These are phyloP conservation scores for Metaphire vulgaris DNA, from an alignment of 1,140 invertebrate species.

Conservation along the genomic window DNA sequence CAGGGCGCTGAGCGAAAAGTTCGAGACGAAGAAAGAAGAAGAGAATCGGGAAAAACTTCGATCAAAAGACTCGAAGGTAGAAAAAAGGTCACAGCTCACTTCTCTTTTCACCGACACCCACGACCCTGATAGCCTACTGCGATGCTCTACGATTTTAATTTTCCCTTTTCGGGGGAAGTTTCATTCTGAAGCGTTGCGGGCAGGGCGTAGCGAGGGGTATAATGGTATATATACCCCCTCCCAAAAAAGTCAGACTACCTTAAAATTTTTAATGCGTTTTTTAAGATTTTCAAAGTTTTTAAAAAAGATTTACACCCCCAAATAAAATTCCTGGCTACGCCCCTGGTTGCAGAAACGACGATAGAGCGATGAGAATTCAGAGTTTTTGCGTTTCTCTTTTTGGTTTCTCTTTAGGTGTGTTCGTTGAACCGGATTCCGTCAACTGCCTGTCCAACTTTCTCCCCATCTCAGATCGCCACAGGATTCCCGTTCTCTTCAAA, in stretches of 20 bases:
- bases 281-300: background rate
- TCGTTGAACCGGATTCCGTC: background rate
- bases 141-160: background rate
- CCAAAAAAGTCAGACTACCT: background rate
- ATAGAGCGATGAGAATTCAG: no score
- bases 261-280: background rate
- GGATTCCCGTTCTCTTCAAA: background rate
- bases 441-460: background rate
- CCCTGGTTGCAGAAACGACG: no score
- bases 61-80: no score
- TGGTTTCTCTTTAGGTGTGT: background rate
- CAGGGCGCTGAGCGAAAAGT: slow-evolving; percentile 98
- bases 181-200: background rate
- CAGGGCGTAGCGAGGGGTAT: background rate
- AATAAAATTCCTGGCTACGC: background rate
- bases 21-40: slow-evolving; percentile 83
- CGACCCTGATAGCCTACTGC: background rate
- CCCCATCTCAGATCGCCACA: background rate
- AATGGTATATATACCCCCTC: background rate
- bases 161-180: background rate
- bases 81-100: no score
- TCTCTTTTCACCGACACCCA: background rate
- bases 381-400: no score
- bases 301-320: background rate
- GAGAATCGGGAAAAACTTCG: slow-evolving; percentile 86